Evolutionary conservation across 2,113 vertebrate species (phyloP).

Genomic region (Cricetomys ansorgei): DNA sequence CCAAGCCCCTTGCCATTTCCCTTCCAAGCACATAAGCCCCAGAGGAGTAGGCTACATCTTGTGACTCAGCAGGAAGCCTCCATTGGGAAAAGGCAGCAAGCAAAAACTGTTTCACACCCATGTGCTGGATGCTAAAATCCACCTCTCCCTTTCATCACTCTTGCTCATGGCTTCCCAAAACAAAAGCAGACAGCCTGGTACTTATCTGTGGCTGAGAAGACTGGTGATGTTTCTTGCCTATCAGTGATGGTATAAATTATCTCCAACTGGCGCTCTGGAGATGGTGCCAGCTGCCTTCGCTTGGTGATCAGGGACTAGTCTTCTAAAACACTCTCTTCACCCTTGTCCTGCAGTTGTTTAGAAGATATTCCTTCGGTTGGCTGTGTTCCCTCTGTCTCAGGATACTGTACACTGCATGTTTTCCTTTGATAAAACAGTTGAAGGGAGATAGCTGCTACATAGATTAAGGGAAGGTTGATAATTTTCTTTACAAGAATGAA

Average conservation of each 20-base stretch:
- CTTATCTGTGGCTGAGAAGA: conserved; percentile 51
- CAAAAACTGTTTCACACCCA: not conserved
- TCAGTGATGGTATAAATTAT: not conserved
- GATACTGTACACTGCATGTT: not conserved
- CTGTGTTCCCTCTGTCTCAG: not conserved
- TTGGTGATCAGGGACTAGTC: not conserved
- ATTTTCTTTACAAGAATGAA: not conserved
- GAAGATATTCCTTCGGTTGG: not conserved
- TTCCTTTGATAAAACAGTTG: conserved; percentile 51
- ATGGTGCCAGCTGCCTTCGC: not conserved
- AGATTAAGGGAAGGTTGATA: not conserved
- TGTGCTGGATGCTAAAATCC: conserved; percentile 14
- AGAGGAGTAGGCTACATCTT: not conserved
- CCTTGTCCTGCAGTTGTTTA: not conserved
- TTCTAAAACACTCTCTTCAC: not conserved
- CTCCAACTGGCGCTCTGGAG: not conserved
- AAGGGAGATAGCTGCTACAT: not conserved
- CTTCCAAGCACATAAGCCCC: not conserved
- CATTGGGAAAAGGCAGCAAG: not conserved
- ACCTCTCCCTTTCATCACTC: conserved; percentile 55
- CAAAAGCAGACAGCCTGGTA: not conserved
- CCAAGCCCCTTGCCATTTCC: not conserved
- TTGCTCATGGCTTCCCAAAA: conserved; percentile 34
- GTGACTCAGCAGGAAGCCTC: not conserved
- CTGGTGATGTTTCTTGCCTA: not conserved